Percentiles rank a stretch among this genome's conserved stretches.
Evolutionary conservation across 2,888 invertebrate species (phyloP).

Genomic region (Ennomos quercinarius): DNA sequence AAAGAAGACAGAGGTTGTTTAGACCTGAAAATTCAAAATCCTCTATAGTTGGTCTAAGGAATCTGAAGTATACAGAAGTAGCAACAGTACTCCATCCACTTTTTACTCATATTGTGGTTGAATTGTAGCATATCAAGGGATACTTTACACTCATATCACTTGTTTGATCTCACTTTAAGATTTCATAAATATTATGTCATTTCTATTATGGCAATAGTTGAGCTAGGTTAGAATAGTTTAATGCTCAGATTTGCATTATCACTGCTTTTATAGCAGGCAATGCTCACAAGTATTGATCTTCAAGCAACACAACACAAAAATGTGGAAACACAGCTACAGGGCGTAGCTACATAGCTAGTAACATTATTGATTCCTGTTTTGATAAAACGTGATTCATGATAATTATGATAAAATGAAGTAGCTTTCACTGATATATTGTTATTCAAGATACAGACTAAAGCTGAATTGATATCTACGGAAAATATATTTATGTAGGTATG

Average conservation of each 20-base stretch:
- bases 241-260: slow-evolving; percentile 2
- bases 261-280: slow-evolving; percentile 1
- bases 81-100: slow-evolving; percentile 84
- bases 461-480: too few relatives aligned
- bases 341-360: too few relatives aligned
- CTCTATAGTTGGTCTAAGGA: slow-evolving; percentile 87
- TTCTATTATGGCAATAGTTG: slow-evolving; percentile 3
- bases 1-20: slow-evolving; percentile 76
- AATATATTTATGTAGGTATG: too few relatives aligned
- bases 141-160: slow-evolving; percentile 14
- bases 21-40: slow-evolving; percentile 73
- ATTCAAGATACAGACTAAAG: too few relatives aligned
- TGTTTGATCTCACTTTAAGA: background rate
- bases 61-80: slow-evolving; percentile 83
- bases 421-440: too few relatives aligned
- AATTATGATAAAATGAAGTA: too few relatives aligned
- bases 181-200: background rate
- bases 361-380: too few relatives aligned
- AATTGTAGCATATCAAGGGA: slow-evolving; percentile 68
- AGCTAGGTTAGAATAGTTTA: slow-evolving; percentile 17
- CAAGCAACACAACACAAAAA: too few relatives aligned
- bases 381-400: too few relatives aligned
- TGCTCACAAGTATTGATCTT: too few relatives aligned
- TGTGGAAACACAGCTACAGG: too few relatives aligned
- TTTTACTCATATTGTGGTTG: slow-evolving; percentile 87